phyloP scores from a whole-genome alignment of 2,113 vertebrate genomes.

The Platysteira castanea region DNA sequence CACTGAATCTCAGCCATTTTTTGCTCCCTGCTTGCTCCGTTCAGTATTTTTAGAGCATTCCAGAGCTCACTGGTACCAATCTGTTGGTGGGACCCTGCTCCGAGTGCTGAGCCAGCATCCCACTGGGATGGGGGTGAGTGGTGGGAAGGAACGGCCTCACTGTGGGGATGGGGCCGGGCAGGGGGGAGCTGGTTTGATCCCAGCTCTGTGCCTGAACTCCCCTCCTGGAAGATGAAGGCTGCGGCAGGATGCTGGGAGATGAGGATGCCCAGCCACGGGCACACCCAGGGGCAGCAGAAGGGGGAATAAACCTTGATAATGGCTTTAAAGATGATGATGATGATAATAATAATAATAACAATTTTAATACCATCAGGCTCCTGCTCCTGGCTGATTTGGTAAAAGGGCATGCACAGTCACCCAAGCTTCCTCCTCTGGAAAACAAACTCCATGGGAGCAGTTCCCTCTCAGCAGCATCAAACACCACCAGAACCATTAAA shows the following conservation, averaged over 20 bases:
- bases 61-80: not conserved
- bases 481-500: not conserved
- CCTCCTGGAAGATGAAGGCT: not conserved
- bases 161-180: not conserved
- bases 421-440: not conserved
- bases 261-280: rapidly evolving
- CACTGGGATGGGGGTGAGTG: not conserved
- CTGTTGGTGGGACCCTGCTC: not conserved
- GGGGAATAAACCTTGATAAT: not conserved
- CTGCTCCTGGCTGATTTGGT: not conserved
- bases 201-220: not conserved
- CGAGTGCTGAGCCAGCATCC: not conserved
- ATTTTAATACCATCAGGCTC: not conserved
- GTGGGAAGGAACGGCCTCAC: rapidly evolving
- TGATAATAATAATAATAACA: not conserved
- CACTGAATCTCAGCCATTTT: not conserved
- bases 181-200: rapidly evolving
- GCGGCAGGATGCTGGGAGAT: not conserved
- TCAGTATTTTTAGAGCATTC: not conserved
- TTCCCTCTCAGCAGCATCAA: not conserved
- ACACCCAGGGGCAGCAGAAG: not conserved
- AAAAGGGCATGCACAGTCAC: not conserved
- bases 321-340: not conserved
- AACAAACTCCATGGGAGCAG: not conserved
- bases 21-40: not conserved